A percentile compares a stretch with the other conserved stretches of the same genome.
phyloP scores from a whole-genome alignment of 2,888 invertebrate genomes.

The Limenitis camilla region DNA sequence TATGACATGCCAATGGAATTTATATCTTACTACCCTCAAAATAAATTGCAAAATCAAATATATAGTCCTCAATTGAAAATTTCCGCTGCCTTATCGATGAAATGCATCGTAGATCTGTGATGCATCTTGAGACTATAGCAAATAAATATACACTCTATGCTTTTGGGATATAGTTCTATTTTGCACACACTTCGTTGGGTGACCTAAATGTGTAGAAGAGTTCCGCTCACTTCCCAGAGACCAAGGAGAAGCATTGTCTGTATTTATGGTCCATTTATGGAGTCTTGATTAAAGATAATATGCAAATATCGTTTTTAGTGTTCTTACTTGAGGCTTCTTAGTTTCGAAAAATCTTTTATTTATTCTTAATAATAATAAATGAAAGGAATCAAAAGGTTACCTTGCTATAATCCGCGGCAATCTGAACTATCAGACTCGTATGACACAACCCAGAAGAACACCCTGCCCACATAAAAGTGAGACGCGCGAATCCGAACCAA shows the following conservation, averaged over 20 bases:
- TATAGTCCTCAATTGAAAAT: not conserved
- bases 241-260: slow-evolving; percentile 1
- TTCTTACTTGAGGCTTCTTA: too few species aligned
- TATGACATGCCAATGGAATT: not conserved
- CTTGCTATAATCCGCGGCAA: too few species aligned
- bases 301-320: not conserved
- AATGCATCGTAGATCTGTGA: not conserved
- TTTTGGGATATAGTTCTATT: not conserved
- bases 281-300: not conserved
- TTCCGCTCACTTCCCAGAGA: slow-evolving; percentile 13
- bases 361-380: too few species aligned
- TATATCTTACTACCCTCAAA: not conserved
- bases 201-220: slow-evolving; percentile 1
- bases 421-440: too few species aligned
- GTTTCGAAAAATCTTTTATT: too few species aligned
- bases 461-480: too few species aligned
- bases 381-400: too few species aligned
- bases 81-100: slow-evolving; percentile 2
- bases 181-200: not conserved
- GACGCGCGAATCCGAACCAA: too few species aligned
- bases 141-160: not conserved
- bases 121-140: not conserved
- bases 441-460: too few species aligned
- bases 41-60: not conserved
- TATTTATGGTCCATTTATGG: not conserved